Evolutionary conservation across 2,888 invertebrate species (phyloP).

Genomic region (Periphyllus acericola): DNA sequence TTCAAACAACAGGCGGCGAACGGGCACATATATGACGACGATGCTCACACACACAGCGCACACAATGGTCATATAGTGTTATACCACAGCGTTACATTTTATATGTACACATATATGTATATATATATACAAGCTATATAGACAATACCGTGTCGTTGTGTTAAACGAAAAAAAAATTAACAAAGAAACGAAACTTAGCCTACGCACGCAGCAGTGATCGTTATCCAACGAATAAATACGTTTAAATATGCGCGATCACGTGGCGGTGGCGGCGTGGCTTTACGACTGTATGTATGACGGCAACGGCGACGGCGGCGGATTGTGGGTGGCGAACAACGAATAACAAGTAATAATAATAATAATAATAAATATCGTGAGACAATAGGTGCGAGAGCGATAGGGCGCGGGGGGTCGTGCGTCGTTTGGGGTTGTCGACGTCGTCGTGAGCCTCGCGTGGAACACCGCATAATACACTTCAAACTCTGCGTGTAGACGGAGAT

Average conservation of each 20-base stretch:
- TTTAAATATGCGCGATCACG: slow-evolving; percentile 57
- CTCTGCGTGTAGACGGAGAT: background rate
- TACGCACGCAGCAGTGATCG: slow-evolving; percentile 17
- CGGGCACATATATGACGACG: slow-evolving; percentile 3
- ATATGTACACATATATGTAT: background rate
- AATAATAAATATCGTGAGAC: slow-evolving; percentile 15
- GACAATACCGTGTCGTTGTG: slow-evolving; percentile 6
- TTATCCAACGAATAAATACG: slow-evolving; percentile 6
- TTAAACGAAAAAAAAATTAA: slow-evolving; percentile 33
- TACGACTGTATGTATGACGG: background rate
- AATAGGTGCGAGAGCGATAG: slow-evolving; percentile 26
- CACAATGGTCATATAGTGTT: background rate
- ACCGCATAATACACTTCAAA: background rate
- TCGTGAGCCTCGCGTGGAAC: background rate
- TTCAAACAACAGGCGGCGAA: background rate
- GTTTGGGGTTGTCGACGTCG: background rate
- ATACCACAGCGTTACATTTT: background rate
- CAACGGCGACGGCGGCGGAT: background rate
- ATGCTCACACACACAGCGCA: background rate
- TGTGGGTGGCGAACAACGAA: slow-evolving; percentile 53
- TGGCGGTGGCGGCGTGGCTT: background rate
- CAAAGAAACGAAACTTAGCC: slow-evolving; percentile 46
- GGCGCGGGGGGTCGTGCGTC: background rate
- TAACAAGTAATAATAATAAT: slow-evolving; percentile 33
- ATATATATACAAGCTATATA: background rate